Conservation (phyloP, 2,113 vertebrate species). For the Synodontis membranacea region DNA sequence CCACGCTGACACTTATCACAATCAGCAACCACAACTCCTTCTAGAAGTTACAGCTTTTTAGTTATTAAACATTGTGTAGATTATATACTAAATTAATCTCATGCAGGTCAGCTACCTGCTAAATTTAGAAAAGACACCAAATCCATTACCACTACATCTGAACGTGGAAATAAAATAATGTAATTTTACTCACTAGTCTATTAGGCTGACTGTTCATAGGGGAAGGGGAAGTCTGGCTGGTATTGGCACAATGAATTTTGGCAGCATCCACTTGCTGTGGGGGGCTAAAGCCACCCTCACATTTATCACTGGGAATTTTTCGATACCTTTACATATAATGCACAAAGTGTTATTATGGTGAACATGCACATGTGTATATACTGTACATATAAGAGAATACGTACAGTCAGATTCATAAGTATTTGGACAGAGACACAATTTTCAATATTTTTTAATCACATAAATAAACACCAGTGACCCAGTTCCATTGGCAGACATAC, state of each 20-base stretch:
- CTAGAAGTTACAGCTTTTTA: constrained; percentile 53
- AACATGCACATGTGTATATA: background rate
- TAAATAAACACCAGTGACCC: too few species aligned
- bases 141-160: background rate
- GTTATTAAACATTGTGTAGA: background rate
- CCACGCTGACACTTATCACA: constrained; percentile 65
- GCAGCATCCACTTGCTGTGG: constrained; percentile 53
- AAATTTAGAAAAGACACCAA: background rate
- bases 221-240: constrained; percentile 33
- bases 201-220: constrained; percentile 54
- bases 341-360: background rate
- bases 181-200: constrained; percentile 63
- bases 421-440: too few species aligned
- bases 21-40: constrained; percentile 67
- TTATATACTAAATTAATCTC: background rate
- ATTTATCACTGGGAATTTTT: constrained; percentile 73
- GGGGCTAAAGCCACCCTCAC: constrained; percentile 73
- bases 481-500: too few species aligned
- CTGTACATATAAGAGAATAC: background rate
- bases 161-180: background rate
- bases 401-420: too few species aligned
- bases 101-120: background rate
- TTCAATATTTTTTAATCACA: too few species aligned
- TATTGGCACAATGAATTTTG: constrained; percentile 64
- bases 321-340: constrained; percentile 68